Evolutionary conservation across 2,113 vertebrate genomes (phyloP).

Genomic region (Poeciliopsis retropinna): DNA sequence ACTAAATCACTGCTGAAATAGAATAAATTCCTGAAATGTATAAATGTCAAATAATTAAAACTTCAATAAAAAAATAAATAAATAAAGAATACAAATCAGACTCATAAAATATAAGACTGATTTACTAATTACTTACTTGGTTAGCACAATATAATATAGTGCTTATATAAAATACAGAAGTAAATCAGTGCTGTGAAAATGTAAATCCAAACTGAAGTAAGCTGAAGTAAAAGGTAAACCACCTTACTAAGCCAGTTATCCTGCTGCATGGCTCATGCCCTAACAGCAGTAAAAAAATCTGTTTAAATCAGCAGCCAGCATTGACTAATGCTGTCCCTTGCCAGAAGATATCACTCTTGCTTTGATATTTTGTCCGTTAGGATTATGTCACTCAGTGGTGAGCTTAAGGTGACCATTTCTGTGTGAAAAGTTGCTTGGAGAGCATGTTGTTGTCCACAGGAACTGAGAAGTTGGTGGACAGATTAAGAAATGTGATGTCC

Average conservation of each 20-base stretch:
- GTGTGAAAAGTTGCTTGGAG: constrained; percentile 30
- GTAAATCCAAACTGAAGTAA: not conserved
- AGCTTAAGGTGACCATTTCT: constrained; percentile 36
- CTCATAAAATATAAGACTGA: no score
- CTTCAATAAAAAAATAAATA: no score
- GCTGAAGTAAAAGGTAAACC: not conserved
- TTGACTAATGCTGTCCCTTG: constrained; percentile 21
- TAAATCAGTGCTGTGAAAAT: no score
- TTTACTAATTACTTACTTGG: no score
- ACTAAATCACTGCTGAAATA: no score
- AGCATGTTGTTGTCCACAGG: constrained; percentile 29
- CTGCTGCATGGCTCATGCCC: not conserved
- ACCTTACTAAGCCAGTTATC: not conserved
- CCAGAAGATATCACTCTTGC: not conserved
- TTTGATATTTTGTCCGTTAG: not conserved
- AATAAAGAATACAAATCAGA: no score
- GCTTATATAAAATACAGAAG: not conserved
- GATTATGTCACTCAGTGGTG: not conserved
- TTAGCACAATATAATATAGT: no score
- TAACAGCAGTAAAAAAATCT: not conserved
- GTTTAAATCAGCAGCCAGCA: constrained; percentile 21
- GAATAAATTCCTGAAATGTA: no score
- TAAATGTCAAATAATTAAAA: no score
- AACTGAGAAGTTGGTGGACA: constrained; percentile 39
- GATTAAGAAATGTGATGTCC: constrained; percentile 50